Evolutionary conservation across 1,140 invertebrate species (phyloP).

Genomic region (Campoletis sonorensis): DNA sequence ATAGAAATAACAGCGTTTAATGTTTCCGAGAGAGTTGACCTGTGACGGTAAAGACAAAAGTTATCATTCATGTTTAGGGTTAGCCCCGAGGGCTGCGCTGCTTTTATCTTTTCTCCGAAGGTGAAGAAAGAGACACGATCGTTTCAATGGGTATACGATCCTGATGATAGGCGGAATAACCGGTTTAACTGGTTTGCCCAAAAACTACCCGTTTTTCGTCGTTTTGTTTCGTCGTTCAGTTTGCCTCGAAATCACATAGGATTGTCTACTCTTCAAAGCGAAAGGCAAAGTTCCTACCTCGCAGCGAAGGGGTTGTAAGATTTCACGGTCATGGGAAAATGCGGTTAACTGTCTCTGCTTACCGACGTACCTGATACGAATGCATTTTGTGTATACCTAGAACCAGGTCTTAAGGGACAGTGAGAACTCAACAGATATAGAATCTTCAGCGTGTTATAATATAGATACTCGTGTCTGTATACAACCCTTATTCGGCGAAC

Average conservation of each 20-base stretch:
- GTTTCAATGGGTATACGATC: background rate
- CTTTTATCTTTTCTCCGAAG: conserved; percentile 42
- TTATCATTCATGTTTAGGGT: conserved; percentile 59
- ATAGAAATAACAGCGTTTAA: background rate
- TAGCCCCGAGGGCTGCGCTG: conserved; percentile 47
- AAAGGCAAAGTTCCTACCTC: conserved; percentile 44
- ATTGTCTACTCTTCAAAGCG: background rate
- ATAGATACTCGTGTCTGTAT: background rate
- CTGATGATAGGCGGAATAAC: conserved; percentile 50
- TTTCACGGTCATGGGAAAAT: conserved; percentile 69
- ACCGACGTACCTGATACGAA: background rate
- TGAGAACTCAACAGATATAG: conserved; percentile 18
- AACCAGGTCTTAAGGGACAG: conserved; percentile 15
- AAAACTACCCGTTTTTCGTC: conserved; percentile 67
- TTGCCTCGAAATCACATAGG: conserved; percentile 43
- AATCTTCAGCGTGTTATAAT: background rate
- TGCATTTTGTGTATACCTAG: conserved; percentile 34
- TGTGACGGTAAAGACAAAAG: conserved; percentile 63
- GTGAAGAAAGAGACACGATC: conserved; percentile 11
- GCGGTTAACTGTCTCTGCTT: conserved; percentile 64
- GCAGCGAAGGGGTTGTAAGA: conserved; percentile 59
- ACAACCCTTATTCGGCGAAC: conserved; percentile 17
- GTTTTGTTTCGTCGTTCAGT: conserved; percentile 19
- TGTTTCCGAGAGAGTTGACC: conserved; percentile 48
- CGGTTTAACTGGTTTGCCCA: conserved; percentile 69